These are phyloP conservation scores for Cynopterus sphinx DNA, from an alignment of 2,797 vertebrate species.

Conservation along the genomic window DNA sequence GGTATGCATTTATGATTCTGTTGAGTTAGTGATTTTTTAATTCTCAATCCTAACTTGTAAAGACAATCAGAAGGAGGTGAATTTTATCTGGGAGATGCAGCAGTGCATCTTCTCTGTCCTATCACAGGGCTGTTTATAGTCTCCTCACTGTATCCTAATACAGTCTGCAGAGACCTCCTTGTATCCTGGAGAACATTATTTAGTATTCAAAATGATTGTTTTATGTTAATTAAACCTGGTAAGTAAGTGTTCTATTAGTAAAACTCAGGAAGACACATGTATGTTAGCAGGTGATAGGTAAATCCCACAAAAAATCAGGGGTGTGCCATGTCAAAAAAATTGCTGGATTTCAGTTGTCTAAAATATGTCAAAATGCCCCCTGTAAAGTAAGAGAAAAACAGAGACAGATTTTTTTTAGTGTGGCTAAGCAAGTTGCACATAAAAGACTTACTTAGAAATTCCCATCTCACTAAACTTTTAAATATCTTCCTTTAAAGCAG, in stretches of 20 bases:
- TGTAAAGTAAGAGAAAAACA: not conserved
- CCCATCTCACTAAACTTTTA: not conserved
- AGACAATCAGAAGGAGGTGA: not conserved
- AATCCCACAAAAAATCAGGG: not conserved
- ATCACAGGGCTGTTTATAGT: not conserved
- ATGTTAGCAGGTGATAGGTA: not conserved
- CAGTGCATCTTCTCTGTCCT: not conserved
- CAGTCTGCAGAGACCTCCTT: not conserved
- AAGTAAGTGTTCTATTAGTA: not conserved
- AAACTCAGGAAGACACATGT: not conserved
- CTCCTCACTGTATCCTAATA: not conserved
- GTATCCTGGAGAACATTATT: not conserved
- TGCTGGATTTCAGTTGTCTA: not conserved
- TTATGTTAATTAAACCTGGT: not conserved
- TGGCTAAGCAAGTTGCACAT: not conserved
- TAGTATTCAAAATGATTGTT: not conserved
- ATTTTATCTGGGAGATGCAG: not conserved
- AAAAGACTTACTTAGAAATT: not conserved
- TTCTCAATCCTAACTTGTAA: not conserved
- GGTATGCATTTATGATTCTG: not conserved
- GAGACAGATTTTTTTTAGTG: not conserved
- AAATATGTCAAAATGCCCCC: not conserved
- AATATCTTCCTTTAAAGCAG: not conserved
- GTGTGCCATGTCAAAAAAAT: not conserved
- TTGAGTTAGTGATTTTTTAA: not conserved